These are phyloP conservation scores for Agapornis canus DNA, from an alignment of 2,797 vertebrate species.

Conservation along the genomic window DNA sequence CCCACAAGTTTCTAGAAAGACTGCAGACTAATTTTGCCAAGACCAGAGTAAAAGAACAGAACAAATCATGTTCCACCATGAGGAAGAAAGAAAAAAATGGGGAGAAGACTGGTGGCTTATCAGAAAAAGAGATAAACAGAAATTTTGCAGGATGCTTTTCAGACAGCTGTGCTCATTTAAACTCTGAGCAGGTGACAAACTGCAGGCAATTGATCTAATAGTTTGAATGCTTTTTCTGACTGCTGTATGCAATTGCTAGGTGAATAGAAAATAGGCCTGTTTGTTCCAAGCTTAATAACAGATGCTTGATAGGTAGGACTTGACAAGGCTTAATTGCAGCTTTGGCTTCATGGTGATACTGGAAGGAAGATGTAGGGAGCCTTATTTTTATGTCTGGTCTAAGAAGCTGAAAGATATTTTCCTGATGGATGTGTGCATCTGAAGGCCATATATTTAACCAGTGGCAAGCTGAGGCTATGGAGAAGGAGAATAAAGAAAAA, in stretches of 20 bases:
- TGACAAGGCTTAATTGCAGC: background rate
- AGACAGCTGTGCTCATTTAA: background rate
- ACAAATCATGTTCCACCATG: fast-evolving
- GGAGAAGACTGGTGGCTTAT: background rate
- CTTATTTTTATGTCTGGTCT: background rate
- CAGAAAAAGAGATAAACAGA: background rate
- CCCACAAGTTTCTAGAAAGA: background rate
- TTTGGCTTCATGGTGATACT: background rate
- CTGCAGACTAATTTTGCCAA: background rate
- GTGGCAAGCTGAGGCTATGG: background rate
- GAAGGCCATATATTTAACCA: background rate
- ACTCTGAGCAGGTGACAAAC: background rate
- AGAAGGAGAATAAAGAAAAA: background rate
- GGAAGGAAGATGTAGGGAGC: background rate
- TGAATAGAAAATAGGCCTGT: background rate
- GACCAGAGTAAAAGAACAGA: background rate
- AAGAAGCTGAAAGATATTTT: background rate
- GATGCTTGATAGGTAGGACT: background rate
- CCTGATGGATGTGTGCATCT: background rate
- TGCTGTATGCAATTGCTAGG: background rate
- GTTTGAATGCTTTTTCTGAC: background rate
- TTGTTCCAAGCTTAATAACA: background rate
- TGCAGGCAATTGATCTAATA: background rate
- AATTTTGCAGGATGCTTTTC: background rate
- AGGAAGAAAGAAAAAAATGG: background rate